A percentile compares a stretch with the other conserved stretches of the same genome.
These are phyloP conservation scores for Brachionus asplanchnoidis DNA, from an alignment of 1,140 invertebrate genomes.

Conservation along the genomic window DNA sequence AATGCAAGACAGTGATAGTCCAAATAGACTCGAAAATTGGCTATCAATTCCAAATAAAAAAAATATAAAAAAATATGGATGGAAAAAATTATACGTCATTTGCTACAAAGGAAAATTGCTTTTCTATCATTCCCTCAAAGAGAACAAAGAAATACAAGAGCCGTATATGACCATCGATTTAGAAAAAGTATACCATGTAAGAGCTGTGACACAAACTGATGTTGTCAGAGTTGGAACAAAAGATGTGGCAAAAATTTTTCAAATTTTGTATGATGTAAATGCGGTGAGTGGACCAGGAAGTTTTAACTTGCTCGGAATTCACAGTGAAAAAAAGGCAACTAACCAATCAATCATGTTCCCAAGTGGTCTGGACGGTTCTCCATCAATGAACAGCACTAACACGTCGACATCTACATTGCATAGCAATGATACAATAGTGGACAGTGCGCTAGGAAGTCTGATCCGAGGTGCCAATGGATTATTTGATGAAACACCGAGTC, in stretches of 20 bases:
- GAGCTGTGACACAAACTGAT: conserved; percentile 94
- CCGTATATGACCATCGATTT: conserved; percentile 89
- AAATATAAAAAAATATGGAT: conserved; percentile 87
- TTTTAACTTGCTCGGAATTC: conserved; percentile 2
- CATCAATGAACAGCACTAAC: conserved; percentile 27
- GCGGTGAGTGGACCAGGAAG: conserved; percentile 43
- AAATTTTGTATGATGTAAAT: conserved; percentile 56
- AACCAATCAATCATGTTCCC: conserved; percentile 25
- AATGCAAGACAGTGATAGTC: background rate
- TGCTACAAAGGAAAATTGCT: conserved; percentile 93
- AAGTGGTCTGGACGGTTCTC: background rate
- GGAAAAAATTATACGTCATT: conserved; percentile 94
- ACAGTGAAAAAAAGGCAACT: background rate
- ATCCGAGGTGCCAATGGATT: background rate
- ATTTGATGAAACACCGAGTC: background rate
- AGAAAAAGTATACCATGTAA: conserved; percentile 96
- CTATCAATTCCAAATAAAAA: conserved; percentile 87
- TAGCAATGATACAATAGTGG: conserved; percentile 8
- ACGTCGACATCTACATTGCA: conserved; percentile 3
- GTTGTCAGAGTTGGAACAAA: conserved; percentile 94
- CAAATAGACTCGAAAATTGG: conserved; percentile 85
- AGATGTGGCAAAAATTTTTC: conserved; percentile 96
- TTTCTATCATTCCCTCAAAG: conserved; percentile 85
- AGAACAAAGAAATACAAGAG: conserved; percentile 87
- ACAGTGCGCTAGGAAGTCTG: background rate